Percentiles rank a stretch among this genome's conserved stretches.
Conservation (phyloP, 2,888 invertebrate species). For the Rhamnusium bicolor region DNA sequence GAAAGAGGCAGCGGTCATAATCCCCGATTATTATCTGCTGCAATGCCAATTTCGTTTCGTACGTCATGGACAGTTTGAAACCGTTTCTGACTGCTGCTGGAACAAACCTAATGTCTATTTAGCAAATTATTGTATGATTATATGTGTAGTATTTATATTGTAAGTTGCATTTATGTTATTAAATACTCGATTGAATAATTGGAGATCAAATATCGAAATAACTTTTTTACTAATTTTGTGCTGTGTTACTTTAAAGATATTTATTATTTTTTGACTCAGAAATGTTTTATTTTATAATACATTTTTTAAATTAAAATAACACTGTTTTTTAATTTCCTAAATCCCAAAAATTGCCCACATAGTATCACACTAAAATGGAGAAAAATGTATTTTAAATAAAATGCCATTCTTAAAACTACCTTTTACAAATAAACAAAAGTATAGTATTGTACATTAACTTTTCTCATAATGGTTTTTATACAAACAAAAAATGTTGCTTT, state of each 20-base stretch:
- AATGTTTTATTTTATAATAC: conserved; percentile 1
- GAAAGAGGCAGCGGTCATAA: too few species aligned
- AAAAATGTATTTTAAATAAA: too few species aligned
- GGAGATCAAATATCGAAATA: neutral
- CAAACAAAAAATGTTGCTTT: neutral
- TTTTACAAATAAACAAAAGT: neutral
- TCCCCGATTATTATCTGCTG: neutral
- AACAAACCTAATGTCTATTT: neutral
- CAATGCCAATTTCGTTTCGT: too few species aligned
- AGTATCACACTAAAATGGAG: conserved; percentile 6
- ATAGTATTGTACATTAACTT: neutral
- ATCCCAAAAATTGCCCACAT: neutral
- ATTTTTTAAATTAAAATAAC: neutral
- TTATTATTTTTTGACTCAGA: neutral
- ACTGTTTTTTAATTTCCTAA: neutral
- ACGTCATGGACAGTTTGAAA: too few species aligned
- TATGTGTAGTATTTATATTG: neutral
- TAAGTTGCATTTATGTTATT: neutral
- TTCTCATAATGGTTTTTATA: neutral
- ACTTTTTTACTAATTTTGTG: neutral
- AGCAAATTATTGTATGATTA: neutral
- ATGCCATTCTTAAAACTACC: too few species aligned
- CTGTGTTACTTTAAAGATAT: neutral
- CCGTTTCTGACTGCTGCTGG: too few species aligned
- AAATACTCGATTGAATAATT: neutral